These are phyloP conservation scores for Diadumene lineata DNA, from an alignment of 92 coral and sea anemone species.

Conservation along the genomic window DNA sequence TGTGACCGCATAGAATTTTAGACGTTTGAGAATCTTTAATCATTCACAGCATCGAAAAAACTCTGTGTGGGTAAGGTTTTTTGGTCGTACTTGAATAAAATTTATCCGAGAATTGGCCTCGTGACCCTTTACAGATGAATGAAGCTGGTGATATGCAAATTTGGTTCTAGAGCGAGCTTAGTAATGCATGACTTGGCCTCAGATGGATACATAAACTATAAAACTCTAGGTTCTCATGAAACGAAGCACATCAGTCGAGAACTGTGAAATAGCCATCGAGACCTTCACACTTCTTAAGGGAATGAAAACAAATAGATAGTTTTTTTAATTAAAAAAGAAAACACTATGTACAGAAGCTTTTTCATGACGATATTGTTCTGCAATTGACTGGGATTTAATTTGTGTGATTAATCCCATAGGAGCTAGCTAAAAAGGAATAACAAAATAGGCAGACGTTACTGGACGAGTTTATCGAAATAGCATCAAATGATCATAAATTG, in stretches of 20 bases:
- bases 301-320: no score
- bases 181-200: constrained; percentile 31
- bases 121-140: constrained; percentile 14
- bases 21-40: constrained; percentile 2
- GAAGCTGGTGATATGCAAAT: constrained; percentile 17
- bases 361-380: no score
- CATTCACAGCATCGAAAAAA: constrained; percentile 1
- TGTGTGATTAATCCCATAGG: no score
- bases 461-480: no score
- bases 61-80: background rate
- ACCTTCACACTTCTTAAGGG: background rate
- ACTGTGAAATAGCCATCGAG: background rate
- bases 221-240: background rate
- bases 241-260: background rate
- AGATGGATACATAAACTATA: background rate
- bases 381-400: no score
- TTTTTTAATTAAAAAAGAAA: no score
- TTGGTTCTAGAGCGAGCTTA: constrained; percentile 46
- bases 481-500: no score
- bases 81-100: constrained; percentile 1
- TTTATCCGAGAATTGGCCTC: constrained; percentile 7
- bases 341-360: no score
- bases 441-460: no score
- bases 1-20: constrained; percentile 12
- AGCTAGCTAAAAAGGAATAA: no score